Conservation (phyloP, 2,113 vertebrate genomes). For the Peromyscus polionotus region DNA sequence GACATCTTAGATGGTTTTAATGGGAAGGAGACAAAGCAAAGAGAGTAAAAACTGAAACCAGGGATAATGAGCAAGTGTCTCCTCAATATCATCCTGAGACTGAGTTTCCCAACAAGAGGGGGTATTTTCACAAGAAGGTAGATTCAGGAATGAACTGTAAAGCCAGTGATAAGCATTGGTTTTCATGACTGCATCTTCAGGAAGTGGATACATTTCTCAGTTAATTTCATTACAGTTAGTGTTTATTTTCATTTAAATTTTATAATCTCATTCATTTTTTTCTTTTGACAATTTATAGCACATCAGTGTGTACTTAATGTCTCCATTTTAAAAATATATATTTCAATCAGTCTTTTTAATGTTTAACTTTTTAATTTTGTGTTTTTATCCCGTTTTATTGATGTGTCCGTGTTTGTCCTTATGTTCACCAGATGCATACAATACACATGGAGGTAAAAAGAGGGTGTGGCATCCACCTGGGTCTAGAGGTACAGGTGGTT, state of each 20-base stretch:
- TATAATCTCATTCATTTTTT: background rate
- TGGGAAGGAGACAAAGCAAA: background rate
- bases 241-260: background rate
- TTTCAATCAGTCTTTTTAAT: background rate
- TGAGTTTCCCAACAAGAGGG: background rate
- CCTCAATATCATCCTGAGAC: background rate
- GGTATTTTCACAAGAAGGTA: background rate
- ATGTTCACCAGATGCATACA: background rate
- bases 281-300: background rate
- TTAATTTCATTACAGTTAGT: background rate
- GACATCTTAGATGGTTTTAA: no score
- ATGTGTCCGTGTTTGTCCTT: background rate
- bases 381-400: background rate
- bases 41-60: background rate
- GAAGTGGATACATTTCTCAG: background rate
- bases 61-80: accelerated
- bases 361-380: background rate
- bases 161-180: background rate
- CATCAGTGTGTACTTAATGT: background rate
- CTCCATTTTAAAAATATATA: background rate
- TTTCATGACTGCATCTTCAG: background rate
- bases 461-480: background rate
- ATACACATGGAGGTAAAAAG: background rate
- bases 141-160: background rate
- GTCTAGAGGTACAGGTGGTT: background rate